Base-by-base conservation (phyloP, 2,797 vertebrate species). In the Thunnus albacares region DNA sequence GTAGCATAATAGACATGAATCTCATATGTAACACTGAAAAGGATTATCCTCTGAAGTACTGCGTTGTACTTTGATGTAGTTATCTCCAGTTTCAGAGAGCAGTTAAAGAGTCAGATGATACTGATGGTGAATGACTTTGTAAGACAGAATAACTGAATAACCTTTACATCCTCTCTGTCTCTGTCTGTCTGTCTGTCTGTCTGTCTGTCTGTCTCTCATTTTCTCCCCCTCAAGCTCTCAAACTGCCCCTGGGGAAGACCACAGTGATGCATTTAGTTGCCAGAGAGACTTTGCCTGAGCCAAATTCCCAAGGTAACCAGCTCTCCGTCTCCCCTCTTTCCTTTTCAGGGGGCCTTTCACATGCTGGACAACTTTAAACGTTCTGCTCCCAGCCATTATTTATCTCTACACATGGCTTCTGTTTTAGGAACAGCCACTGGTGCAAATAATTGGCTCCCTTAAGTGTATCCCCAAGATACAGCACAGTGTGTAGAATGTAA, bases 211-310 rank as follows among this genome's bases (percentile, higher is more conserved):
- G 72, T 43, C 51, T 71, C 66, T 78, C 35, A 72, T 18, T 75
- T 26, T 63, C 52, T 93, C 71, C 90, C 64, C 83, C 69, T 70
- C 43, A 87, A 99, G 98, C 97, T 81, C 96, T 99, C 94, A 99
- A 99, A 96, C 97, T 99, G 94, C 98, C 97, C 84, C 96, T 97
- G 93, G 98, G 98, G 91, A 99, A 97, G 96, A 98, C 98, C 90
- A 98, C 98, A 88, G 98, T 99, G 95, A 99, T 99, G 98, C 98
- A 99, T 96, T 97, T 99, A 96, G 98, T 99, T 95, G 98, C 98
- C 94, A 97, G 98, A 96, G 98, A 99, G 95, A 99, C 97, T 24
- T 95, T 99, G 96, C 98, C 98, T 84, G 98, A 99, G 94, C 98
- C 98, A 94, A 99, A 99, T 93, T 99, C 98, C 94, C 98, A 99